These are phyloP conservation scores for Halichoerus grypus DNA, from an alignment of 2,113 vertebrate species.

Conservation along the genomic window DNA sequence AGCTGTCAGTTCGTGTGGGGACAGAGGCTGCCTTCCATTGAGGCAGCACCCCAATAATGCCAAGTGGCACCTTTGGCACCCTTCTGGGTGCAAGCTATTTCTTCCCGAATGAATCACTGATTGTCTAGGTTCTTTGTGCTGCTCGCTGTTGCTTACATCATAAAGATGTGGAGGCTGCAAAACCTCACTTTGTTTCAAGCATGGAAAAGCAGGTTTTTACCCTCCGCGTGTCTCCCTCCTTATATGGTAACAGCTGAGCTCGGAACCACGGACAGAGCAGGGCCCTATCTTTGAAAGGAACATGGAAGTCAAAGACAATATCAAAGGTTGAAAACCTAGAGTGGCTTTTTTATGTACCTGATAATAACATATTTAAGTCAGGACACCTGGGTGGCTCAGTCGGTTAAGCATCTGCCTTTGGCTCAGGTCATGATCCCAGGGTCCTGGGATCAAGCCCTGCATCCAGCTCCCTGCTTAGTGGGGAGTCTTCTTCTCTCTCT, in stretches of 20 bases:
- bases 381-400: neutral
- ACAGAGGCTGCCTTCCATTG: conserved; percentile 71
- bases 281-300: neutral
- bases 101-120: conserved; percentile 69
- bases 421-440: neutral
- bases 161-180: neutral
- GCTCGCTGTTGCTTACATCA: conserved; percentile 13
- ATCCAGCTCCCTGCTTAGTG: neutral
- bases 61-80: conserved; percentile 66
- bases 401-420: neutral
- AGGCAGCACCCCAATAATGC: conserved; percentile 67
- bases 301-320: neutral
- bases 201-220: conserved; percentile 14
- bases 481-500: neutral
- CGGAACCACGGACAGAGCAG: neutral
- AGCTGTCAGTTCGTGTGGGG: conserved; percentile 71
- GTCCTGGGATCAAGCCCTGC: neutral
- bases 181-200: conserved; percentile 42
- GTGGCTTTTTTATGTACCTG: neutral
- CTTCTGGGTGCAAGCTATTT: conserved; percentile 72
- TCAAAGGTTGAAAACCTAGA: neutral
- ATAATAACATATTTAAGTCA: neutral
- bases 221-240: neutral
- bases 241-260: neutral
- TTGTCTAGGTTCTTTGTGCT: neutral